These are phyloP conservation scores for Macroramphosus scolopax DNA, from an alignment of 2,797 vertebrate species.

Conservation along the genomic window DNA sequence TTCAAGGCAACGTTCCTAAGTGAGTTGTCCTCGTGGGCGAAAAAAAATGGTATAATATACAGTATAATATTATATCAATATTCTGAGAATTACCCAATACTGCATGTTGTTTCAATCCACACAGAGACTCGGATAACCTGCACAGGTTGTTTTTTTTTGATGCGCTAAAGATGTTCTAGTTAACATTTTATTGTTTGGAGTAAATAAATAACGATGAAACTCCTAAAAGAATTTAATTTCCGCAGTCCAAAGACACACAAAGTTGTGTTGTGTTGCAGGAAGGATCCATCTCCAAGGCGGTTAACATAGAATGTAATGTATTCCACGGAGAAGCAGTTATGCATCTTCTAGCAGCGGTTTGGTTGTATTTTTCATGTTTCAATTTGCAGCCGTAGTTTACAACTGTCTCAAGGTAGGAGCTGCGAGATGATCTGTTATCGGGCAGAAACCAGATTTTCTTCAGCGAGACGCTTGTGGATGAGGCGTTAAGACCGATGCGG, in stretches of 20 bases:
- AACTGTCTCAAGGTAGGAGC: slow-evolving; percentile 57
- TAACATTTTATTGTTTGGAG: not conserved
- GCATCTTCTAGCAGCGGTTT: slow-evolving; percentile 36
- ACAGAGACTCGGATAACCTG: slow-evolving; percentile 17
- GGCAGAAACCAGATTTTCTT: slow-evolving; percentile 65
- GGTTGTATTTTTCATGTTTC: slow-evolving; percentile 75
- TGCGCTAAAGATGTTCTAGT: not conserved
- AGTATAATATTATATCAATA: slow-evolving; percentile 45
- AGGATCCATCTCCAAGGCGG: slow-evolving; percentile 11
- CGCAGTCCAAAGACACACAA: slow-evolving; percentile 1
- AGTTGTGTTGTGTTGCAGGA: slow-evolving; percentile 21
- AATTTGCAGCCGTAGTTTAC: slow-evolving; percentile 69
- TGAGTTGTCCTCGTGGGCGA: slow-evolving; percentile 52
- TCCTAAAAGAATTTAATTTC: not conserved
- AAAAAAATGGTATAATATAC: slow-evolving; percentile 42
- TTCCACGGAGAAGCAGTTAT: slow-evolving; percentile 35
- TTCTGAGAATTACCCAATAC: slow-evolving; percentile 20
- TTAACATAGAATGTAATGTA: slow-evolving; percentile 19
- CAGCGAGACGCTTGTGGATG: slow-evolving; percentile 57
- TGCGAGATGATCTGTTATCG: slow-evolving; percentile 70
- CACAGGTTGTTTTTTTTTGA: slow-evolving; percentile 1
- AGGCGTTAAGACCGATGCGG: slow-evolving; percentile 64
- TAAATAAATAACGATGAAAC: not conserved
- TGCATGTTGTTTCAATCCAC: slow-evolving; percentile 10
- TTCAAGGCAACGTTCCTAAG: slow-evolving; percentile 63